Conservation (phyloP, 2,888 invertebrate species). For the Agrotis segetum region DNA sequence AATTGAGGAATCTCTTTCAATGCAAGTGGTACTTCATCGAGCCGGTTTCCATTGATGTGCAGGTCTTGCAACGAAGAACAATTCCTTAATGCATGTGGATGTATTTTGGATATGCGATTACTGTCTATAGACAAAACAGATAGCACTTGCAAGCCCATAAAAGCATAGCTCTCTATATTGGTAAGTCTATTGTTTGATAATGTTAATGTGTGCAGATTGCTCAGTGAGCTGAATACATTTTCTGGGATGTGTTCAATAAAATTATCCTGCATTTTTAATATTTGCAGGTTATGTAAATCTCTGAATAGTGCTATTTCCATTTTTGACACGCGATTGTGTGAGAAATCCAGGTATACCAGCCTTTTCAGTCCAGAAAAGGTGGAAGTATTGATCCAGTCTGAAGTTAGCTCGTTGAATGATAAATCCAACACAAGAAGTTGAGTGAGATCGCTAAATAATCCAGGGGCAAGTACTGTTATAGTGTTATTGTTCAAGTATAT, state of each 20-base stretch:
- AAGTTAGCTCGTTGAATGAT: slow-evolving; percentile 95
- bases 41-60: slow-evolving; percentile 95
- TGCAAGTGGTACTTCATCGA: slow-evolving; percentile 94
- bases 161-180: slow-evolving; percentile 94
- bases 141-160: slow-evolving; percentile 94
- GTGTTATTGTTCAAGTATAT: slow-evolving; percentile 96
- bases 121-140: slow-evolving; percentile 95
- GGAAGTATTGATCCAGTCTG: slow-evolving; percentile 95
- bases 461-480: slow-evolving; percentile 95
- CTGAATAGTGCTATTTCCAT: slow-evolving; percentile 94
- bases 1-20: slow-evolving; percentile 94
- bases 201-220: slow-evolving; percentile 95
- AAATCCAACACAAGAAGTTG: slow-evolving; percentile 95
- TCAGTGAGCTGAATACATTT: slow-evolving; percentile 94
- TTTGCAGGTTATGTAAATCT: slow-evolving; percentile 95
- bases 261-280: slow-evolving; percentile 95
- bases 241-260: slow-evolving; percentile 94
- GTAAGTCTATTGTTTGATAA: slow-evolving; percentile 95
- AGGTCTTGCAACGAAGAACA: slow-evolving; percentile 95
- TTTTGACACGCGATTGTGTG: slow-evolving; percentile 94
- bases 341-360: slow-evolving; percentile 94
- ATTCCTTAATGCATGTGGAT: slow-evolving; percentile 94
- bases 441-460: slow-evolving; percentile 94
- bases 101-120: slow-evolving; percentile 94
- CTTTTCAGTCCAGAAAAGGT: slow-evolving; percentile 95